Percentiles rank a stretch among this genome's conserved stretches.
phyloP scores from a whole-genome alignment of 2,797 vertebrate genomes.

The Pogoniulus pusillus region DNA sequence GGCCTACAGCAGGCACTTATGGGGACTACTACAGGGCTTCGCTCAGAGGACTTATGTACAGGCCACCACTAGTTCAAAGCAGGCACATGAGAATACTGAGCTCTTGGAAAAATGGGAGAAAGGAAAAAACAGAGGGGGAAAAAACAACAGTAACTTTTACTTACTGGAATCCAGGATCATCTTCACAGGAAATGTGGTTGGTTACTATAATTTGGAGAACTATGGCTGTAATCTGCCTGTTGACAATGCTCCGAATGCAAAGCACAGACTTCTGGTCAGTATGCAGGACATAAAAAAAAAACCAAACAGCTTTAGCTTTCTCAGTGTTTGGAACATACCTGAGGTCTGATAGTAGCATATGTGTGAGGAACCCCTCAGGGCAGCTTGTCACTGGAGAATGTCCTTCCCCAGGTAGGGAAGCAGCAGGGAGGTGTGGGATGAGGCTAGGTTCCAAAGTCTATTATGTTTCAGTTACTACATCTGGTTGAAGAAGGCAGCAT shows the following conservation, averaged over 20 bases:
- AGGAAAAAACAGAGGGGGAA: neutral
- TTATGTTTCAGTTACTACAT: neutral
- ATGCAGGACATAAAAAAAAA: neutral
- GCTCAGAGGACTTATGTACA: accelerated
- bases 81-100: neutral
- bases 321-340: neutral
- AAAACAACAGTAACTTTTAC: neutral
- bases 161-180: constrained; percentile 25
- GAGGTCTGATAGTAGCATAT: neutral
- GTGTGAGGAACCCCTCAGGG: neutral
- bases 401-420: neutral
- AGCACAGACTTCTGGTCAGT: neutral
- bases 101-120: constrained; percentile 13
- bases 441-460: neutral
- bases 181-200: neutral
- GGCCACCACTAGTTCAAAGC: neutral
- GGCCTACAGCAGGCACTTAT: neutral
- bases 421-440: neutral
- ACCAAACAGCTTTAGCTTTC: neutral
- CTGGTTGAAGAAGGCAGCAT: neutral
- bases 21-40: neutral
- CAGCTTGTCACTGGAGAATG: neutral
- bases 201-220: neutral
- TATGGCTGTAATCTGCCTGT: neutral
- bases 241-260: constrained; percentile 1